Evolutionary conservation across 2,888 invertebrate genomes (phyloP).

Genomic region (Trichopoda pennipes): DNA sequence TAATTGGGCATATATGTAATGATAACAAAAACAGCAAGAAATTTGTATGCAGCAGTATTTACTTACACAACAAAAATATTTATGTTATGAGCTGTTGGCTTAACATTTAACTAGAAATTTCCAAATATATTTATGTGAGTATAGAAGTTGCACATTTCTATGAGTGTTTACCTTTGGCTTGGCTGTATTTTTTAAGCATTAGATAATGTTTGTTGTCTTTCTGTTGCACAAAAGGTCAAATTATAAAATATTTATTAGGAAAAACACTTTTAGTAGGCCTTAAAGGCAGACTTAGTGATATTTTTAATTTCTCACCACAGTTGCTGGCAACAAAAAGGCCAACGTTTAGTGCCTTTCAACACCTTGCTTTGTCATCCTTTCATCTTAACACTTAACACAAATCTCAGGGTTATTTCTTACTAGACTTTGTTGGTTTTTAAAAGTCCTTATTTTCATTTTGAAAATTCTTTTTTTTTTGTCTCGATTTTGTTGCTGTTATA

Average conservation of each 20-base stretch:
- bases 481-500: constrained; percentile 15
- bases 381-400: constrained; percentile 46
- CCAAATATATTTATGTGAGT: background rate
- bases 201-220: constrained; percentile 23
- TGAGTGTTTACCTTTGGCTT: background rate
- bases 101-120: background rate
- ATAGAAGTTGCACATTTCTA: background rate
- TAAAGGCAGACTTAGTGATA: constrained; percentile 26
- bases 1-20: constrained; percentile 64
- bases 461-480: background rate
- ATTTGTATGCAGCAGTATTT: constrained; percentile 1
- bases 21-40: constrained; percentile 17
- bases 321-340: constrained; percentile 24
- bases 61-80: constrained; percentile 26
- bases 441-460: constrained; percentile 18
- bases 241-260: constrained; percentile 66
- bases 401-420: constrained; percentile 40
- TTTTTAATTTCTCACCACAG: constrained; percentile 20
- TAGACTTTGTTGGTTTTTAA: constrained; percentile 35
- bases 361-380: constrained; percentile 31
- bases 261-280: constrained; percentile 62
- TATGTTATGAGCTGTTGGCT: constrained; percentile 17
- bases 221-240: constrained; percentile 50
- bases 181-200: background rate
- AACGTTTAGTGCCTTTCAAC: constrained; percentile 51